These are phyloP conservation scores for Watsonalla binaria DNA, from an alignment of 2,888 invertebrate genomes.

Conservation along the genomic window DNA sequence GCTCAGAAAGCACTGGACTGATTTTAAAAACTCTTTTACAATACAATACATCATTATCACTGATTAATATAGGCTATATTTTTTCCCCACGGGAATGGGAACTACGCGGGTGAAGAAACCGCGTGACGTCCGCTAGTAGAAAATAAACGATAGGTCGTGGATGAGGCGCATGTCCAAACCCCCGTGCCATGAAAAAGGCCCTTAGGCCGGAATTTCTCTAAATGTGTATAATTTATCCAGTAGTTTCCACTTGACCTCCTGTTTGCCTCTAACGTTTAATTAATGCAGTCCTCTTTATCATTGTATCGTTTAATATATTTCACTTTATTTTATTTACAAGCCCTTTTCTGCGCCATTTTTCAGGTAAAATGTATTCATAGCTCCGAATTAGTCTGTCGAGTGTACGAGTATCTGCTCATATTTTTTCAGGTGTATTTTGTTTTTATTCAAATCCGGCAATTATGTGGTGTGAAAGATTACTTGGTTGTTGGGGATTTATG, in stretches of 20 bases:
- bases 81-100: too few relatives aligned
- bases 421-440: neutral
- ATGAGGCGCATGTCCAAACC: too few relatives aligned
- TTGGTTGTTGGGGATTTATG: neutral
- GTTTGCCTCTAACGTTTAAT: conserved; percentile 26
- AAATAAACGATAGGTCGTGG: too few relatives aligned
- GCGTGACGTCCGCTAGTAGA: too few relatives aligned
- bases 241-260: conserved; percentile 31
- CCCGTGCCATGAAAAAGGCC: neutral
- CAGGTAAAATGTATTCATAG: conserved; percentile 1
- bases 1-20: too few relatives aligned
- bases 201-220: conserved; percentile 16
- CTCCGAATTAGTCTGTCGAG: neutral
- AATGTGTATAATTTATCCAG: conserved; percentile 34
- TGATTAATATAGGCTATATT: too few relatives aligned
- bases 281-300: conserved; percentile 25
- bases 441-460: neutral
- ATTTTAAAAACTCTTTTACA: too few relatives aligned
- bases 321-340: conserved; percentile 1
- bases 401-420: neutral
- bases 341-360: neutral
- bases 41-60: too few relatives aligned
- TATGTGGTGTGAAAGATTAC: neutral
- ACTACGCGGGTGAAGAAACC: too few relatives aligned
- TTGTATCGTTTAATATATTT: conserved; percentile 20